Evolutionary conservation across 2,888 invertebrate genomes (phyloP).

Genomic region (Philhelius pedissequus): DNA sequence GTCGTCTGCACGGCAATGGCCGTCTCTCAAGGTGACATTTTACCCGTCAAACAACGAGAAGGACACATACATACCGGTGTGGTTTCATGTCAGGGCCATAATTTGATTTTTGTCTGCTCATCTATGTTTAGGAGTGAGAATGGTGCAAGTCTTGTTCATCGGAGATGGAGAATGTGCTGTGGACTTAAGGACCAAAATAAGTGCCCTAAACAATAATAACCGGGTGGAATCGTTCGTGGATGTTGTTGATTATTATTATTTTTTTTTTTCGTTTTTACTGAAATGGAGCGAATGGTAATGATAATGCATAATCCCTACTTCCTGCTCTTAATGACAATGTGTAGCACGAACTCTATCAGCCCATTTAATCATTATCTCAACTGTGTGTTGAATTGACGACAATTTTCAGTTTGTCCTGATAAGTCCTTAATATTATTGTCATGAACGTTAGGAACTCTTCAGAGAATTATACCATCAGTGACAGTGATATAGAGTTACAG

Average conservation of each 20-base stretch:
- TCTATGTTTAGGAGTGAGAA: neutral
- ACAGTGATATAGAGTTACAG: conserved; percentile 26
- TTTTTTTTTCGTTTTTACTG: neutral
- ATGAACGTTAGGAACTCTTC: neutral
- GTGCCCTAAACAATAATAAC: conserved; percentile 32
- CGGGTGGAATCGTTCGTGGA: conserved; percentile 1
- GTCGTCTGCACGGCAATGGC: neutral
- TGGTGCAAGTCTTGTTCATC: neutral
- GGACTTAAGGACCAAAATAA: conserved; percentile 32
- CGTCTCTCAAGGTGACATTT: conserved; percentile 18
- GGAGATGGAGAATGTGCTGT: neutral
- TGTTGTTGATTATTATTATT: neutral
- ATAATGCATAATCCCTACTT: conserved; percentile 1
- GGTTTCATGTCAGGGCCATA: conserved; percentile 51
- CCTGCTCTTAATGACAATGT: conserved; percentile 18
- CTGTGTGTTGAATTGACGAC: neutral
- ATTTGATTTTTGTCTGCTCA: conserved; percentile 22
- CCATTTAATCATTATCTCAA: conserved; percentile 5
- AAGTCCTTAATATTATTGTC: conserved; percentile 5
- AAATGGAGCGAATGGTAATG: neutral
- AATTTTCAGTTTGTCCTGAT: neutral
- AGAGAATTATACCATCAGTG: neutral
- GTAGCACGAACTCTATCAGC: neutral
- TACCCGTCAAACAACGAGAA: neutral
- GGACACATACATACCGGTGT: neutral